These are phyloP conservation scores for Tachysurus fulvidraco DNA, from an alignment of 2,113 vertebrate genomes.

Conservation along the genomic window DNA sequence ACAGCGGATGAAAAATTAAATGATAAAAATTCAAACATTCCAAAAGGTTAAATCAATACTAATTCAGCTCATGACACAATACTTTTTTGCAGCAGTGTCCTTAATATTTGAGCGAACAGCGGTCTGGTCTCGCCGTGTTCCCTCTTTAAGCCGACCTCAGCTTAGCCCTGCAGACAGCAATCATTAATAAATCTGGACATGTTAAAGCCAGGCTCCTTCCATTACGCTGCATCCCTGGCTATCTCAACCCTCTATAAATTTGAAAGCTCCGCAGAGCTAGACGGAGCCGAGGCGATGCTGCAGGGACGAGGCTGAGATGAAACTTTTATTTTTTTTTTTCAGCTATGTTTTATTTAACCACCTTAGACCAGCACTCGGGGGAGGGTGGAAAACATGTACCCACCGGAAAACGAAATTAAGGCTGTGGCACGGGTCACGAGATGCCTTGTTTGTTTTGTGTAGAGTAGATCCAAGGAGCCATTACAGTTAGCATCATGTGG, in stretches of 20 bases:
- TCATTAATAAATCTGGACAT: slow-evolving; percentile 46
- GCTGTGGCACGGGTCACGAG: slow-evolving; percentile 19
- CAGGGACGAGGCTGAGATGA: slow-evolving; percentile 37
- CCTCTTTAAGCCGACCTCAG: slow-evolving; percentile 17
- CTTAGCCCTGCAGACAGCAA: slow-evolving; percentile 23
- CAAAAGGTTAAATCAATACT: slow-evolving; percentile 17
- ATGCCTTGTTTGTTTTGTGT: slow-evolving; percentile 51
- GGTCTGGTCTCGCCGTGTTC: neutral
- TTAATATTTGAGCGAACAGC: neutral
- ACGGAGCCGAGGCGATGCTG: slow-evolving; percentile 30
- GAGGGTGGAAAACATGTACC: slow-evolving; percentile 46
- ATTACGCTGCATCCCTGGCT: slow-evolving; percentile 22
- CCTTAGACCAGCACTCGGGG: slow-evolving; percentile 42
- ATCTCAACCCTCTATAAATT: slow-evolving; percentile 34
- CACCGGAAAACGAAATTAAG: slow-evolving; percentile 52
- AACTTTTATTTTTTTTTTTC: slow-evolving; percentile 53
- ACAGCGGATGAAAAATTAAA: neutral
- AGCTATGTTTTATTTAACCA: slow-evolving; percentile 57
- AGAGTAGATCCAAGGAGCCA: slow-evolving; percentile 33
- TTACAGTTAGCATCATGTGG: slow-evolving; percentile 37
- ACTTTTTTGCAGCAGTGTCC: neutral
- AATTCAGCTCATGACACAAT: neutral
- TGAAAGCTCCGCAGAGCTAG: slow-evolving; percentile 28
- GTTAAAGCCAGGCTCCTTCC: slow-evolving; percentile 33
- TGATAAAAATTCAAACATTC: slow-evolving; percentile 14